phyloP scores from a whole-genome alignment of 2,113 vertebrate species.

The Lamprologus speciosus region DNA sequence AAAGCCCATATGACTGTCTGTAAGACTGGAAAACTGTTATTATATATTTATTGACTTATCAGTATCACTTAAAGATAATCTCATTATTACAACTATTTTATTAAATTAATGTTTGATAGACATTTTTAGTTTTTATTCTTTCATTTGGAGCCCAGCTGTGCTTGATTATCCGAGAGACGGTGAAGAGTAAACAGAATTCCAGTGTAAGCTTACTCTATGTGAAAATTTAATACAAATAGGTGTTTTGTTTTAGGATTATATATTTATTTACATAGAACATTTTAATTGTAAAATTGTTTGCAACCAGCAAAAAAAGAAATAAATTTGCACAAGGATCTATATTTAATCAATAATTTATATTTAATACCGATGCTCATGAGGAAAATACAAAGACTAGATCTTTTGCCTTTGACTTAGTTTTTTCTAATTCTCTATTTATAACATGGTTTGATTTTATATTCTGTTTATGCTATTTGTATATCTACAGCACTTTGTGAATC shows the following conservation, averaged over 20 bases:
- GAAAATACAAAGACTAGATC: not conserved
- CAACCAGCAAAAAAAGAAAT: not conserved
- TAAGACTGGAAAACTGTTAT: not conserved
- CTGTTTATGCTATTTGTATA: not conserved
- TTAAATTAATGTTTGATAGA: not conserved
- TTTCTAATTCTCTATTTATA: not conserved
- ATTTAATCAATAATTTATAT: not conserved
- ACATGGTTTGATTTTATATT: not conserved
- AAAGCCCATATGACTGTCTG: not conserved
- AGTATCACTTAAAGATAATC: not conserved
- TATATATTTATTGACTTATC: not conserved
- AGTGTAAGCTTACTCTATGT: not conserved
- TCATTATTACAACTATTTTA: not conserved
- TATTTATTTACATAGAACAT: not conserved
- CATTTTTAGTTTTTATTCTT: not conserved
- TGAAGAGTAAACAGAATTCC: not conserved
- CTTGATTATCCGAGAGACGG: not conserved
- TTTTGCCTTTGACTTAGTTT: not conserved
- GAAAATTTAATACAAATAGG: not conserved
- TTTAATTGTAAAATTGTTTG: not conserved
- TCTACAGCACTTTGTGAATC: not conserved
- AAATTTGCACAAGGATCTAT: not conserved
- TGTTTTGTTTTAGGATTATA: not conserved
- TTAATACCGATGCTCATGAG: not conserved
- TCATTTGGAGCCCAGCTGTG: not conserved